Evolutionary conservation across 2,888 invertebrate genomes (phyloP).

Genomic region (Rhamphomyia laevipes): DNA sequence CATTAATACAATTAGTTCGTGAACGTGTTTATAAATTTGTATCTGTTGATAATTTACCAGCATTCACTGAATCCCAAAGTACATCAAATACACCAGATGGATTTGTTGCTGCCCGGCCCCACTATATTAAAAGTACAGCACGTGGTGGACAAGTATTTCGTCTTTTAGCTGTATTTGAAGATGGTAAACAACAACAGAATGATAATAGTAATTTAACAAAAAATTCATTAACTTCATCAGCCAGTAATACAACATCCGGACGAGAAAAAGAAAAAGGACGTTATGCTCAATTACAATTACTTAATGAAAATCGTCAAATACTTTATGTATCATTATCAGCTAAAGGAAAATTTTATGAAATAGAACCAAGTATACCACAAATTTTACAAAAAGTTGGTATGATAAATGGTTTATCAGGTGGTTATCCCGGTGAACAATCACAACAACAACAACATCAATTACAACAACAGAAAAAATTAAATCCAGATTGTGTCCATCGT

Average conservation of each 20-base stretch:
- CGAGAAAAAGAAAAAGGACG: slow-evolving; percentile 41
- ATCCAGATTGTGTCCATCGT: slow-evolving; percentile 36
- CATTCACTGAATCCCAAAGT: slow-evolving; percentile 34
- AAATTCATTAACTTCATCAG: slow-evolving; percentile 14
- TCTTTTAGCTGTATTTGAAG: slow-evolving; percentile 62
- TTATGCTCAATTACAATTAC: slow-evolving; percentile 62
- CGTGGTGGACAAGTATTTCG: slow-evolving; percentile 60
- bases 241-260: slow-evolving; percentile 20
- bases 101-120: slow-evolving; percentile 24
- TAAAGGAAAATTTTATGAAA: slow-evolving; percentile 62
- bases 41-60: slow-evolving; percentile 37
- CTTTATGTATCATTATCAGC: slow-evolving; percentile 64
- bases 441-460: neutral
- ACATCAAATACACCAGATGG: slow-evolving; percentile 21
- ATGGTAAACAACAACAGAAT: slow-evolving; percentile 40
- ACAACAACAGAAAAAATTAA: slow-evolving; percentile 27
- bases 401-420: slow-evolving; percentile 12
- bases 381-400: slow-evolving; percentile 30
- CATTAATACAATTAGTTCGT: slow-evolving; percentile 52
- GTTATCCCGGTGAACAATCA: no score
- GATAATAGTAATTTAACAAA: slow-evolving; percentile 12
- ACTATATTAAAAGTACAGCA: slow-evolving; percentile 58
- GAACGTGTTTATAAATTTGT: slow-evolving; percentile 47
- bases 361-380: slow-evolving; percentile 45
- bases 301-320: slow-evolving; percentile 59